These are phyloP conservation scores for Peromyscus aztecus DNA, from an alignment of 2,797 vertebrate species.

Conservation along the genomic window DNA sequence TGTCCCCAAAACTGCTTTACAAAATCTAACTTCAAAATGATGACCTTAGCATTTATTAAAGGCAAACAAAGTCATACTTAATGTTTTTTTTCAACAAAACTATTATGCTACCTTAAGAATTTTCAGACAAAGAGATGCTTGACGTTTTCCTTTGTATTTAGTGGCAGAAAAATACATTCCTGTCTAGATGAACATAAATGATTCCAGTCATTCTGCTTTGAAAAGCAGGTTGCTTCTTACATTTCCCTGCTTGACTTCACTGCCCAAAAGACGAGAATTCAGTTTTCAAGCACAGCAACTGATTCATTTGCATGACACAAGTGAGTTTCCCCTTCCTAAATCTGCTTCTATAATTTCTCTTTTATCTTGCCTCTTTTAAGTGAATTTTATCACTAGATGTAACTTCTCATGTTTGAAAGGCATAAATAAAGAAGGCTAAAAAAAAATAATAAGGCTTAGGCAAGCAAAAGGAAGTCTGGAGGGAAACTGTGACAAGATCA, in stretches of 20 bases:
- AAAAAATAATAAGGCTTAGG: conserved; percentile 34
- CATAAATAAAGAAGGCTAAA: background rate
- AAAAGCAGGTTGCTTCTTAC: background rate
- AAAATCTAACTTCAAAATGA: conserved; percentile 24
- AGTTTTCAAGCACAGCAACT: conserved; percentile 27
- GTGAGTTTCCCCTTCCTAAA: conserved; percentile 38
- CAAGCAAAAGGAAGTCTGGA: conserved; percentile 35
- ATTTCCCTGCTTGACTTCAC: conserved; percentile 54
- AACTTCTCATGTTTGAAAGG: conserved; percentile 11
- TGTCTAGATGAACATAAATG: conserved; percentile 46
- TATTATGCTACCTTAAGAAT: background rate
- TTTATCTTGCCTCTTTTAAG: conserved; percentile 54
- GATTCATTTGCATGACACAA: conserved; percentile 18
- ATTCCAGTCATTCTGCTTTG: conserved; percentile 50
- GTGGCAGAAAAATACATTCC: conserved; percentile 45
- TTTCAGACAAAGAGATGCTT: conserved; percentile 15
- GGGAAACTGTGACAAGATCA: conserved; percentile 18
- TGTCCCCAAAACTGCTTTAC: background rate
- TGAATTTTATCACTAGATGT: conserved; percentile 8
- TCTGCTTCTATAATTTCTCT: conserved; percentile 55
- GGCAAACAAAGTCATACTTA: conserved; percentile 2
- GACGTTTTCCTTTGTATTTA: conserved; percentile 37
- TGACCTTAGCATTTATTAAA: conserved; percentile 41
- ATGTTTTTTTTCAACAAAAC: conserved; percentile 26
- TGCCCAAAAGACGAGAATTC: conserved; percentile 62